A percentile compares a stretch with the other conserved stretches of the same genome.
Evolutionary conservation across 2,888 invertebrate genomes (phyloP).

Genomic region (Masnerella sp.): DNA sequence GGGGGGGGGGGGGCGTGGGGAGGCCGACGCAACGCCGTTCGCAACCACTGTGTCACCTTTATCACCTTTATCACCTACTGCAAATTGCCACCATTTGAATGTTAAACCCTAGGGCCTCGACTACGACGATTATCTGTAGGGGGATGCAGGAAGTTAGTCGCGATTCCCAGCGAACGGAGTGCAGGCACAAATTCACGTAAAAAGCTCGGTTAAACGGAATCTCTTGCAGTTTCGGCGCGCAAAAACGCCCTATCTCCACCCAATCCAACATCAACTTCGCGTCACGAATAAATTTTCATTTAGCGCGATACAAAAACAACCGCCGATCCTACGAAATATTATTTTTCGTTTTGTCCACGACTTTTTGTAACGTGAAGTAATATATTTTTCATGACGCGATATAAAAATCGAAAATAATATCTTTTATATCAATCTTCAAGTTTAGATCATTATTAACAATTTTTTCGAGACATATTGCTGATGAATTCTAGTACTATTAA

Average conservation of each 20-base stretch:
- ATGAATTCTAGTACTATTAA: too few relatives aligned
- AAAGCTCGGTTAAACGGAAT: conserved; percentile 71
- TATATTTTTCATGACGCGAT: not conserved
- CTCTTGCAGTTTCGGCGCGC: conserved; percentile 67
- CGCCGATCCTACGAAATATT: conserved; percentile 31
- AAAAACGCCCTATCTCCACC: conserved; percentile 51
- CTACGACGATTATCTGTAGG: conserved; percentile 73
- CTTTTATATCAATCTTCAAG: too few relatives aligned
- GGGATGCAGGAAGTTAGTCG: conserved; percentile 58
- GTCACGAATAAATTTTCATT: conserved; percentile 56
- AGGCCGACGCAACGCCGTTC: conserved; percentile 60
- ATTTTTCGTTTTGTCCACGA: not conserved
- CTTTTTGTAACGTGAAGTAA: not conserved
- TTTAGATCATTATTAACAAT: too few relatives aligned
- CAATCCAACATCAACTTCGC: conserved; percentile 55
- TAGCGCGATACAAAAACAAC: conserved; percentile 30
- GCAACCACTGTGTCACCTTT: conserved; percentile 76
- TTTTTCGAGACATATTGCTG: too few relatives aligned
- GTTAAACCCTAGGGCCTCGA: conserved; percentile 74
- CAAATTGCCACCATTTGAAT: conserved; percentile 77
- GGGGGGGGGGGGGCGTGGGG: conserved; percentile 43
- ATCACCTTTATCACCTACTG: conserved; percentile 77
- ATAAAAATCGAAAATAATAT: too few relatives aligned
- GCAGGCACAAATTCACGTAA: conserved; percentile 60
- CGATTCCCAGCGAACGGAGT: conserved; percentile 60